Percentiles rank a stretch among this genome's conserved stretches.
These are phyloP conservation scores for Cordylochernes scorpioides DNA, from an alignment of 2,888 invertebrate genomes.

Conservation along the genomic window DNA sequence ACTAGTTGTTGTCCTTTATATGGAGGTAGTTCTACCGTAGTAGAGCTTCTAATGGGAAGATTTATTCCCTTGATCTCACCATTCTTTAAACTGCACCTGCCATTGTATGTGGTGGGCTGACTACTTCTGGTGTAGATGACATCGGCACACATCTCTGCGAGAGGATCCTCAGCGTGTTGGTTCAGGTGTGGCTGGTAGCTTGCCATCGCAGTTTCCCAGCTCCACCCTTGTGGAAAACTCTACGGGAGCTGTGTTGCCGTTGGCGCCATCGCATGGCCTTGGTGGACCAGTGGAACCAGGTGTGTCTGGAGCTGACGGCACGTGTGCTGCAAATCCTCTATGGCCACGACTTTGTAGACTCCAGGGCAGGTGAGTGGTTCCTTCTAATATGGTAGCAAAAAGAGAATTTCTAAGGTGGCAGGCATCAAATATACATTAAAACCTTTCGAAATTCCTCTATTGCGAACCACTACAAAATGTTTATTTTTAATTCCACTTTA, in stretches of 20 bases:
- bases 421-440: too few species aligned
- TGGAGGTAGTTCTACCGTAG: too few species aligned
- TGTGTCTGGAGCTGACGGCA: slow-evolving; percentile 63
- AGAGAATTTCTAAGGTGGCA: too few species aligned
- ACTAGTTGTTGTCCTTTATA: too few species aligned
- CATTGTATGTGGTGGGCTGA: too few species aligned
- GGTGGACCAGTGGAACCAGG: slow-evolving; percentile 50
- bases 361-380: slow-evolving; percentile 19
- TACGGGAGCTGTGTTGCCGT: slow-evolving; percentile 54
- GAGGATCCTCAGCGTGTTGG: slow-evolving; percentile 66
- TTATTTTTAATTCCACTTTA: too few species aligned
- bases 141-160: slow-evolving; percentile 86
- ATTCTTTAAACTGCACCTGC: too few species aligned
- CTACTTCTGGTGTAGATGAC: slow-evolving; percentile 34
- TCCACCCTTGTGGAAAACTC: slow-evolving; percentile 51
- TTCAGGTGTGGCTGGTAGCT: slow-evolving; percentile 57
- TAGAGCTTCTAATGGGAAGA: too few species aligned
- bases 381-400: too few species aligned
- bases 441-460: too few species aligned
- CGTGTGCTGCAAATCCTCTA: slow-evolving; percentile 50
- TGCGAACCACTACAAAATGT: too few species aligned
- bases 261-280: slow-evolving; percentile 84
- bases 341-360: slow-evolving; percentile 29
- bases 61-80: too few species aligned
- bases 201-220: slow-evolving; percentile 65